Conservation (phyloP, 92 coral and sea anemone genomes). For the Zoanthus solanderi region DNA sequence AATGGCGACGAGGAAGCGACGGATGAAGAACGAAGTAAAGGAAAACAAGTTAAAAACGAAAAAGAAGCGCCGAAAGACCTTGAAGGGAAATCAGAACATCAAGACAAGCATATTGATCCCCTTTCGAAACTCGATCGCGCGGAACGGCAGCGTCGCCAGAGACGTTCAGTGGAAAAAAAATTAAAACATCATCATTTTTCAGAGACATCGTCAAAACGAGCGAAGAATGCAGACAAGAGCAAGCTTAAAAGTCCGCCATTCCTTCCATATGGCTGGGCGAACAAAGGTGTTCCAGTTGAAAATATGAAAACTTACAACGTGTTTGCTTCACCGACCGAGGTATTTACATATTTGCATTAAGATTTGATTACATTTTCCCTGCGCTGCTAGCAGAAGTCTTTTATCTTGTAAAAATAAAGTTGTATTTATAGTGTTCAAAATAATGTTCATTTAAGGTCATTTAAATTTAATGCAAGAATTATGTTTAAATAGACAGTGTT, state of each 20-base stretch:
- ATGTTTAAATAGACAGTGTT: no score
- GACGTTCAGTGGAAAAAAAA: conserved; percentile 44
- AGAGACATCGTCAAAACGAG: conserved; percentile 21
- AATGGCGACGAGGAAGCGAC: not conserved
- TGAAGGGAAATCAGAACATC: conserved; percentile 19
- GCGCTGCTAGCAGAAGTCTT: not conserved
- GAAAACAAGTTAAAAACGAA: not conserved
- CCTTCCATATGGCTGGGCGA: conserved; percentile 95
- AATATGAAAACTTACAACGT: conserved; percentile 91
- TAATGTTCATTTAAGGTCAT: no score
- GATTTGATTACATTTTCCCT: not conserved
- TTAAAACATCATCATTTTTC: not conserved
- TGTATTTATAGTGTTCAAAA: no score
- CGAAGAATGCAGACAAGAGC: conserved; percentile 30
- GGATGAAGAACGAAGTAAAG: not conserved
- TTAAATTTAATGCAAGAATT: no score
- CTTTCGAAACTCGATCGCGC: conserved; percentile 37
- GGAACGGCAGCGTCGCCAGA: conserved; percentile 40
- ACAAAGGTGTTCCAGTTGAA: conserved; percentile 87
- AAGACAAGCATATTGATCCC: conserved; percentile 15
- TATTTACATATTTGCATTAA: conserved; percentile 36
- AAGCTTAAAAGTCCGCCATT: conserved; percentile 74
- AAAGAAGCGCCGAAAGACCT: conserved; percentile 21
- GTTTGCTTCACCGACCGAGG: conserved; percentile 84
- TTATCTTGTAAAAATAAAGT: not conserved